Conservation (phyloP, 2,888 invertebrate genomes). For the Heliconius charithonia region DNA sequence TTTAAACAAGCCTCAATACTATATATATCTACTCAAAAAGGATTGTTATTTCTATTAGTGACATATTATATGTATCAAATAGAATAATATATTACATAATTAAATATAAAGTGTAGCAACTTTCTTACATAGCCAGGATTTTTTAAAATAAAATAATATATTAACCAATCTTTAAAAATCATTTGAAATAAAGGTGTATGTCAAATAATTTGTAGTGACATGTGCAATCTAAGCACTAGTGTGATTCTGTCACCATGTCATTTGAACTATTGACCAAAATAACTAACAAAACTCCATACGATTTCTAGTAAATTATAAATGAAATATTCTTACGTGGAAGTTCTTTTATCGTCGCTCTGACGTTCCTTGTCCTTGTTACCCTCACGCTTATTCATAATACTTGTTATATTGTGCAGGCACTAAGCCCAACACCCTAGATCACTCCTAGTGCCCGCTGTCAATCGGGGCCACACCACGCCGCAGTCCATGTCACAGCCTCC, state of each 20-base stretch:
- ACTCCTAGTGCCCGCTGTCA: conserved; percentile 78
- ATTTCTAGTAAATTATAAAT: conserved; percentile 22
- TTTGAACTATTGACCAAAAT: neutral
- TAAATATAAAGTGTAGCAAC: neutral
- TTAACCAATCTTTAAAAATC: neutral
- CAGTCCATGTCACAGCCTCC: conserved; percentile 79
- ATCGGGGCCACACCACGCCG: conserved; percentile 65
- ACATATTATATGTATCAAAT: neutral
- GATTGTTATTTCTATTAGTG: neutral
- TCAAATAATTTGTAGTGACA: neutral
- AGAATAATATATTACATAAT: neutral
- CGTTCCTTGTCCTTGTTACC: conserved; percentile 82
- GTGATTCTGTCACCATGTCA: neutral
- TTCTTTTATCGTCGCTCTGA: conserved; percentile 81
- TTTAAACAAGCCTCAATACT: neutral
- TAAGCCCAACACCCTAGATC: conserved; percentile 75
- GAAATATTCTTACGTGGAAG: conserved; percentile 72
- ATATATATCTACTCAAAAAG: neutral
- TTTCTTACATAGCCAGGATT: neutral
- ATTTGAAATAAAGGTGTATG: neutral
- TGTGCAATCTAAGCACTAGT: neutral
- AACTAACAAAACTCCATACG: neutral
- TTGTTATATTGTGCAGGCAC: conserved; percentile 75
- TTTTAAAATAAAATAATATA: neutral
- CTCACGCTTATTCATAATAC: conserved; percentile 82